Conservation (phyloP, 2,113 vertebrate species). For the Philantomba maxwellii region DNA sequence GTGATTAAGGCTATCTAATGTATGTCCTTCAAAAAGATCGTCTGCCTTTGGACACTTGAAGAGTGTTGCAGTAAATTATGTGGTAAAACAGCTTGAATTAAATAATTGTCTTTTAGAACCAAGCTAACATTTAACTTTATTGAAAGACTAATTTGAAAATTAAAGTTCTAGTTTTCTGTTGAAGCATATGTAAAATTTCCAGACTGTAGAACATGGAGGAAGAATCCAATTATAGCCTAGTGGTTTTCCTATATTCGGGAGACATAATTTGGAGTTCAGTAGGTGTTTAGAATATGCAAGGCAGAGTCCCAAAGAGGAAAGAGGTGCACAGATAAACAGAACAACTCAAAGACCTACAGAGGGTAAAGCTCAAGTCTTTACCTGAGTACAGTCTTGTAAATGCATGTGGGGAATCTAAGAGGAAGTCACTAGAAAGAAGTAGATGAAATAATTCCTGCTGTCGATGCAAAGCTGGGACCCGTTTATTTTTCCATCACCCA, state of each 20-base stretch:
- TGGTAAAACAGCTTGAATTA: not conserved
- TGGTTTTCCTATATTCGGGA: not conserved
- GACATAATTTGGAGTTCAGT: not conserved
- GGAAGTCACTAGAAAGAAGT: not conserved
- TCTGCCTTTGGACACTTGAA: not conserved
- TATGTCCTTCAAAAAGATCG: not conserved
- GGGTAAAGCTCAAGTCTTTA: not conserved
- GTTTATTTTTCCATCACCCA: not conserved
- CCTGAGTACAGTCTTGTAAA: not conserved
- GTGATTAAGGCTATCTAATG: not conserved
- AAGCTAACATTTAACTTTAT: conserved; percentile 6
- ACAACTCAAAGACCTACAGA: not conserved
- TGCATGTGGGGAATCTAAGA: not conserved
- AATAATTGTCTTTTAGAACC: not conserved
- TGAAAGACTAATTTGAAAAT: conserved; percentile 28
- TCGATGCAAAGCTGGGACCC: not conserved
- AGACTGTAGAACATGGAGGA: not conserved
- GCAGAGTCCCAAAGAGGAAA: not conserved
- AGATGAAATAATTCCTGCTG: not conserved
- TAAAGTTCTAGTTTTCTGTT: not conserved
- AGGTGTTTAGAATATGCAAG: not conserved
- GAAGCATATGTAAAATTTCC: not conserved
- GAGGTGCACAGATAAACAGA: not conserved
- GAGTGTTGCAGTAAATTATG: not conserved
- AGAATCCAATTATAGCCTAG: not conserved